Evolutionary conservation across 1,140 invertebrate genomes (phyloP).

Genomic region (Sipha flava): DNA sequence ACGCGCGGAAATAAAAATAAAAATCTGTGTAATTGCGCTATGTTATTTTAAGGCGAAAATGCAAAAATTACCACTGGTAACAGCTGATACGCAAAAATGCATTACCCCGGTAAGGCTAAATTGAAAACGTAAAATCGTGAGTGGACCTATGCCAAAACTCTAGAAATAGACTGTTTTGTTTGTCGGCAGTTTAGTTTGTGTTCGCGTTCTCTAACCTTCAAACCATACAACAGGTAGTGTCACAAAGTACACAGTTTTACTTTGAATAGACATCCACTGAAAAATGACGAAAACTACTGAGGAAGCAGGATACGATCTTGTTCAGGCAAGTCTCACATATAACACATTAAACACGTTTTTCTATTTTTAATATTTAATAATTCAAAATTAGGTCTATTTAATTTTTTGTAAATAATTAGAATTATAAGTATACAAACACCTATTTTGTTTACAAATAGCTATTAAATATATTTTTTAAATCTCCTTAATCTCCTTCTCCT

Average conservation of each 20-base stretch:
- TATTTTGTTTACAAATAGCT: too few relatives aligned
- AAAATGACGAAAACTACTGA: conserved; percentile 13
- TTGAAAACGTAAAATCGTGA: neutral
- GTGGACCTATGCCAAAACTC: neutral
- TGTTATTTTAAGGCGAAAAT: conserved; percentile 16
- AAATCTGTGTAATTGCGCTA: neutral
- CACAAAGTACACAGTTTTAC: neutral
- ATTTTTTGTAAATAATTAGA: too few relatives aligned
- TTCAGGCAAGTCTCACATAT: neutral
- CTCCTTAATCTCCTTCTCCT: too few relatives aligned
- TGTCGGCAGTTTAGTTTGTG: neutral
- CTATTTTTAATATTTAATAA: neutral
- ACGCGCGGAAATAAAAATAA: conserved; percentile 1
- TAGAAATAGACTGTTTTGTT: conserved; percentile 16
- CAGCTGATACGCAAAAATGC: neutral
- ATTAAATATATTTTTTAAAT: too few relatives aligned
- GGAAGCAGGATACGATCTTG: conserved; percentile 10
- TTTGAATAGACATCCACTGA: neutral
- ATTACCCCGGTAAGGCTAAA: neutral
- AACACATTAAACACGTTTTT: neutral
- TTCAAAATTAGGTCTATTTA: too few relatives aligned
- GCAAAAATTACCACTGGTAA: neutral
- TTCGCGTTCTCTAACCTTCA: neutral
- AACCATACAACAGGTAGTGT: neutral
- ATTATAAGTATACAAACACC: too few relatives aligned